Percentiles rank a stretch among this genome's conserved stretches.
Evolutionary conservation across 2,888 invertebrate genomes (phyloP).

Genomic region (Trachelus iudaicus): DNA sequence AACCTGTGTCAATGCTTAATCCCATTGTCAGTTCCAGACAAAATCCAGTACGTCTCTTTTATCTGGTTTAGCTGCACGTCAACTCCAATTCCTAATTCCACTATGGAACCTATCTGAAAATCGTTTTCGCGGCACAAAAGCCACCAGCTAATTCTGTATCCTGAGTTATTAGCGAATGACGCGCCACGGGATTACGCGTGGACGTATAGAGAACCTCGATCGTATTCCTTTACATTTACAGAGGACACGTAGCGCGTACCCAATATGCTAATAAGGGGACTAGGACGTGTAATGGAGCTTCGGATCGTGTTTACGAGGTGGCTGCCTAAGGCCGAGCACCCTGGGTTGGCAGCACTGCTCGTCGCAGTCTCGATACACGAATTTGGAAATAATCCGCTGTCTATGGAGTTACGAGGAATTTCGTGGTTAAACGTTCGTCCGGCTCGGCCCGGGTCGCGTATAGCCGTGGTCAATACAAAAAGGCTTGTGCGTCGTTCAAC

Average conservation of each 20-base stretch:
- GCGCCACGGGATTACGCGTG: not conserved
- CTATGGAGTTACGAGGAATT: not conserved
- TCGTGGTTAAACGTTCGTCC: not conserved
- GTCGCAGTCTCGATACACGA: not conserved
- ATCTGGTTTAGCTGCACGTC: not conserved
- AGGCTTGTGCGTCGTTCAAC: not conserved
- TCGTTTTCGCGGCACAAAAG: not conserved
- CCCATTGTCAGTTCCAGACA: not conserved
- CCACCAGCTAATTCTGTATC: not conserved
- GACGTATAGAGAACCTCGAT: not conserved
- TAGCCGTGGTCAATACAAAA: not conserved
- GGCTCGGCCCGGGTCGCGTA: not conserved
- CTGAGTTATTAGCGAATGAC: not conserved
- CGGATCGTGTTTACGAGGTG: conserved; percentile 42
- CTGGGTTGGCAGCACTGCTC: not conserved
- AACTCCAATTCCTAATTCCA: not conserved
- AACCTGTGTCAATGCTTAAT: too few species aligned
- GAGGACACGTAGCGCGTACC: conserved; percentile 12
- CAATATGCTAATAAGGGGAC: conserved; percentile 48
- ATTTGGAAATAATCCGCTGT: not conserved
- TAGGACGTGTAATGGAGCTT: conserved; percentile 34
- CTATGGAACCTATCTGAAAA: not conserved
- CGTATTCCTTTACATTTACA: not conserved
- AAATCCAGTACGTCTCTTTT: not conserved
- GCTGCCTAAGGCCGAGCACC: not conserved